These are phyloP conservation scores for Anthonomus grandis DNA, from an alignment of 1,140 invertebrate species.

Conservation along the genomic window DNA sequence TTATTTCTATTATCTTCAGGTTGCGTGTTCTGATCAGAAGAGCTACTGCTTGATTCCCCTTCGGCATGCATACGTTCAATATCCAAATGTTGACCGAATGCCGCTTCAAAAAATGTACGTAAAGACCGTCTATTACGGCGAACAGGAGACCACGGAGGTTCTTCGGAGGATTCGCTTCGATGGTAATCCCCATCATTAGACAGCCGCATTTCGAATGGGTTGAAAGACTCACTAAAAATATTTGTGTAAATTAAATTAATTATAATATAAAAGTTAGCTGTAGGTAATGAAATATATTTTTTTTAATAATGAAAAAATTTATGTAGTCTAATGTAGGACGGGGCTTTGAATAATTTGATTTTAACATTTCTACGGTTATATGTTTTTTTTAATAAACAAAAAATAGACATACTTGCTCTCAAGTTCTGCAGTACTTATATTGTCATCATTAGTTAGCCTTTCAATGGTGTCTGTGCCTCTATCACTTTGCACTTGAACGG, in stretches of 20 bases:
- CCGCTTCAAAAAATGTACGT: constrained; percentile 29
- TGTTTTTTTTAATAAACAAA: not conserved
- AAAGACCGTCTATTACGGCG: constrained; percentile 13
- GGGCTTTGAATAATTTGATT: not conserved
- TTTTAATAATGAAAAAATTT: too few species aligned
- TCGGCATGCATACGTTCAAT: not conserved
- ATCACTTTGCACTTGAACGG: constrained; percentile 27
- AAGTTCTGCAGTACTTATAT: constrained; percentile 25
- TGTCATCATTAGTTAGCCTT: constrained; percentile 20
- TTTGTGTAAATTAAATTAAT: not conserved
- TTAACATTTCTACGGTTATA: not conserved
- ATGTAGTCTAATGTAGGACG: too few species aligned
- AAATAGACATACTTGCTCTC: constrained; percentile 12
- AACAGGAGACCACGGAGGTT: too few species aligned
- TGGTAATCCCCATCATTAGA: not conserved
- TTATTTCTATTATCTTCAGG: constrained; percentile 3
- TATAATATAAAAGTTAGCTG: too few species aligned
- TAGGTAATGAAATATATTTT: too few species aligned
- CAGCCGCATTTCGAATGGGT: constrained; percentile 17
- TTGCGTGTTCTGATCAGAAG: constrained; percentile 16
- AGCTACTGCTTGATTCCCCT: constrained; percentile 11
- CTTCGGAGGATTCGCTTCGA: not conserved
- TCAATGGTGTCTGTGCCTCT: constrained; percentile 7
- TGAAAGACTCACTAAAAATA: constrained; percentile 16
- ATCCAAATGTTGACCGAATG: constrained; percentile 24